phyloP scores from a whole-genome alignment of 2,797 vertebrate species.

The Schizothorax lantsangensis region DNA sequence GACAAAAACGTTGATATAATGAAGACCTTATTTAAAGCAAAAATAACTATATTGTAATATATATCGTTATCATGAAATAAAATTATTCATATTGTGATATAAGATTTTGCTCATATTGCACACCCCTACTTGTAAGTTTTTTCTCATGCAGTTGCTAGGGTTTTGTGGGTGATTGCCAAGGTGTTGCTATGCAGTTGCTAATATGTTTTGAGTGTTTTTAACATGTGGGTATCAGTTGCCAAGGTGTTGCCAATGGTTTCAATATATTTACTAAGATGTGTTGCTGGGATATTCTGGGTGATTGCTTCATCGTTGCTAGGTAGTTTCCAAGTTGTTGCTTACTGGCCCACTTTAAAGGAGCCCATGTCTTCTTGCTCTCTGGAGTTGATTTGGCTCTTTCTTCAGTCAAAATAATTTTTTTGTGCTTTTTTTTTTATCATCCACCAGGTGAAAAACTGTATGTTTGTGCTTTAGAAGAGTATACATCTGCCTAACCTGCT shows the following conservation, averaged over 20 bases:
- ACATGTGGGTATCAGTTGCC: neutral
- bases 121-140: too few relatives aligned
- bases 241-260: neutral
- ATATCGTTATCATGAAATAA: too few relatives aligned
- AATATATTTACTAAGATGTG: neutral
- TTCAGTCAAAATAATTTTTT: neutral
- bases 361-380: neutral
- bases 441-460: neutral
- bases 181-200: neutral
- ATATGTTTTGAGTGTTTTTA: neutral
- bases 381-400: neutral
- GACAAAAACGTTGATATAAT: too few relatives aligned
- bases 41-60: too few relatives aligned
- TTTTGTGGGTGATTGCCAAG: neutral
- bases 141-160: neutral
- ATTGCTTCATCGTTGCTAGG: neutral
- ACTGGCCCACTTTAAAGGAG: neutral
- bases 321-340: neutral
- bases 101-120: too few relatives aligned
- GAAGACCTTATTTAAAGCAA: too few relatives aligned
- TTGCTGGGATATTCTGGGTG: neutral
- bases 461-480: neutral
- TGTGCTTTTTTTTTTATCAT: neutral
- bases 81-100: too few relatives aligned
- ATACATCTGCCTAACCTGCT: neutral